Conservation (phyloP, 2,113 vertebrate species). For the Petaurus breviceps region DNA sequence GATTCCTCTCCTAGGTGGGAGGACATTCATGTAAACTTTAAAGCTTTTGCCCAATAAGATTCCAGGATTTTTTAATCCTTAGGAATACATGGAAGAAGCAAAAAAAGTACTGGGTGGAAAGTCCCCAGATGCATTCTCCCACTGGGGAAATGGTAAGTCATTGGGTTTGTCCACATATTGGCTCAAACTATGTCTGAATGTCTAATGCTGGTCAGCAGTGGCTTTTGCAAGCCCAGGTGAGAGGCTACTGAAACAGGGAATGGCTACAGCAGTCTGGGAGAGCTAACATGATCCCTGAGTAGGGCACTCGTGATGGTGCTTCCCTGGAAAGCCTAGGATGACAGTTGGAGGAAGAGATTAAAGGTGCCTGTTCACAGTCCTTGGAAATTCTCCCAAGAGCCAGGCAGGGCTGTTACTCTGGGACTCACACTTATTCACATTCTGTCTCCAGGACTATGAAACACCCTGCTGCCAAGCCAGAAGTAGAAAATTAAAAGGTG, state of each 20-base stretch:
- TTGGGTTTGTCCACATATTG: neutral
- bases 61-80: neutral
- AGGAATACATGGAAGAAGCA: neutral
- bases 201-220: neutral
- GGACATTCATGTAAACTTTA: neutral
- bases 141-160: neutral
- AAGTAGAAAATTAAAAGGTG: neutral
- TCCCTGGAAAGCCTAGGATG: neutral
- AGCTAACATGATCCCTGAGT: neutral
- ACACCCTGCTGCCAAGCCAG: neutral
- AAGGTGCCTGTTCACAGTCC: neutral
- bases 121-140: neutral
- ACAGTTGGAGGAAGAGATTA: neutral
- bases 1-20: neutral
- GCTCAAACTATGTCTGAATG: neutral
- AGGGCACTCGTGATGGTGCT: neutral
- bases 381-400: neutral
- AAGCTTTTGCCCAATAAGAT: neutral
- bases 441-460: neutral
- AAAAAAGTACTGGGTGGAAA: neutral
- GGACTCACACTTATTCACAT: neutral
- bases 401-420: neutral
- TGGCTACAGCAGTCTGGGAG: neutral
- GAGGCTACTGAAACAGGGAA: neutral
- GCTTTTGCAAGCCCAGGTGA: neutral